A percentile compares a stretch with the other conserved stretches of the same genome.
These are phyloP conservation scores for Meriones unguiculatus DNA, from an alignment of 2,113 vertebrate genomes.

Conservation along the genomic window DNA sequence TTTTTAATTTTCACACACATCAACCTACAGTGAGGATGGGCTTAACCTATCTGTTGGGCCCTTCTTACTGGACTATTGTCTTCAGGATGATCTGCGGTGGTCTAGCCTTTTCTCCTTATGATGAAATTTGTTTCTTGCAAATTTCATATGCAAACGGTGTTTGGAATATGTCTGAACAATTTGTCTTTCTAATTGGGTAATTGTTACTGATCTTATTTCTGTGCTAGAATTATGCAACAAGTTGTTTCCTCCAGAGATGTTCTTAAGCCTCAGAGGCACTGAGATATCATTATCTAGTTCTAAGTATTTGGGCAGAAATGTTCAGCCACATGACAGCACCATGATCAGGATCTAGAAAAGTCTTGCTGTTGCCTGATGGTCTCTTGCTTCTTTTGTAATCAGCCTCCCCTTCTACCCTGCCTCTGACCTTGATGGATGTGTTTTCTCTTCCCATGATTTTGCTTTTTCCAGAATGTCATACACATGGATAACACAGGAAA, in stretches of 20 bases:
- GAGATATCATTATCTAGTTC: not conserved
- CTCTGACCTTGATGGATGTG: not conserved
- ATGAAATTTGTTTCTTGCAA: not conserved
- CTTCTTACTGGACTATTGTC: not conserved
- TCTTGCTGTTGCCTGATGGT: not conserved
- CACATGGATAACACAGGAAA: not conserved
- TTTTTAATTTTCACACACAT: not conserved
- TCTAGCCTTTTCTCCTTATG: not conserved
- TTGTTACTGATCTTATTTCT: slow-evolving; percentile 22
- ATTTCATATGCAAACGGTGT: not conserved
- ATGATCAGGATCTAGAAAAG: not conserved
- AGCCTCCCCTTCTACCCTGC: not conserved
- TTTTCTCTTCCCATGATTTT: slow-evolving; percentile 2
- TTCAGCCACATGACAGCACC: not conserved
- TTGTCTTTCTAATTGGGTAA: not conserved
- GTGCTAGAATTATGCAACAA: not conserved
- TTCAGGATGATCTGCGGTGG: not conserved
- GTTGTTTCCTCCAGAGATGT: slow-evolving; percentile 25
- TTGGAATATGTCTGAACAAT: slow-evolving; percentile 15
- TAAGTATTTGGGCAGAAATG: not conserved
- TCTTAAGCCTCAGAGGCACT: not conserved
- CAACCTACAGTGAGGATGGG: not conserved
- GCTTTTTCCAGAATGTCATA: slow-evolving; percentile 14
- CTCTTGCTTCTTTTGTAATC: not conserved
- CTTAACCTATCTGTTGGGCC: not conserved